phyloP scores from a whole-genome alignment of 1,140 invertebrate genomes.

The Megalopta genalis region DNA sequence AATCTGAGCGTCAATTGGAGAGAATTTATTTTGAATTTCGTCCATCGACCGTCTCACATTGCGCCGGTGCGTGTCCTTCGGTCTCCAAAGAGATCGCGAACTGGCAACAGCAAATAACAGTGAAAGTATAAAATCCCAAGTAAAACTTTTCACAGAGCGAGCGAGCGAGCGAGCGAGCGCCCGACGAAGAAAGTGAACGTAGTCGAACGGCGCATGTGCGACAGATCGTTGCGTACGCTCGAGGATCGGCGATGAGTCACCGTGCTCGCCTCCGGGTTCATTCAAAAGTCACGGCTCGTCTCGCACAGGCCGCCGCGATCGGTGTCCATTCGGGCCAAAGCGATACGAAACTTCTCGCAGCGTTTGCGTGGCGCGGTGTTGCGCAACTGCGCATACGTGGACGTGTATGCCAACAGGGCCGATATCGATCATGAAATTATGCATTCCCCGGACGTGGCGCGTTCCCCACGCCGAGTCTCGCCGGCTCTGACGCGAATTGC shows the following conservation, averaged over 20 bases:
- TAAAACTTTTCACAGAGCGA: too few relatives aligned
- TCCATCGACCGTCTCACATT: too few relatives aligned
- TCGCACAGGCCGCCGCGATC: conserved; percentile 12
- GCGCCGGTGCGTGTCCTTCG: too few relatives aligned
- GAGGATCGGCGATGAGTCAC: conserved; percentile 48
- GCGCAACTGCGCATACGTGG: conserved; percentile 38
- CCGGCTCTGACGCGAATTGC: not conserved
- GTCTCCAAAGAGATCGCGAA: too few relatives aligned
- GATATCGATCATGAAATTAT: conserved; percentile 54
- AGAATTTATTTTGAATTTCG: too few relatives aligned
- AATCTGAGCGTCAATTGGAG: too few relatives aligned
- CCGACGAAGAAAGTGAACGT: not conserved
- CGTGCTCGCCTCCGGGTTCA: conserved; percentile 34
- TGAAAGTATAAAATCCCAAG: too few relatives aligned
- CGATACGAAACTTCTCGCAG: not conserved
- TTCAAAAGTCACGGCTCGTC: conserved; percentile 56
- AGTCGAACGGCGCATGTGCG: not conserved
- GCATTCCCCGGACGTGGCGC: conserved; percentile 19
- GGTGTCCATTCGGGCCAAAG: conserved; percentile 34
- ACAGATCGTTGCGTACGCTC: not conserved
- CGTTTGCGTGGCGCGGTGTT: conserved; percentile 9
- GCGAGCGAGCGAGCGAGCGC: too few relatives aligned
- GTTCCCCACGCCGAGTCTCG: conserved; percentile 29
- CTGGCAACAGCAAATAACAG: too few relatives aligned
- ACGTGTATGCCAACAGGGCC: conserved; percentile 38